Base-by-base conservation (phyloP, 2,113 vertebrate species). In the Castor canadensis region DNA sequence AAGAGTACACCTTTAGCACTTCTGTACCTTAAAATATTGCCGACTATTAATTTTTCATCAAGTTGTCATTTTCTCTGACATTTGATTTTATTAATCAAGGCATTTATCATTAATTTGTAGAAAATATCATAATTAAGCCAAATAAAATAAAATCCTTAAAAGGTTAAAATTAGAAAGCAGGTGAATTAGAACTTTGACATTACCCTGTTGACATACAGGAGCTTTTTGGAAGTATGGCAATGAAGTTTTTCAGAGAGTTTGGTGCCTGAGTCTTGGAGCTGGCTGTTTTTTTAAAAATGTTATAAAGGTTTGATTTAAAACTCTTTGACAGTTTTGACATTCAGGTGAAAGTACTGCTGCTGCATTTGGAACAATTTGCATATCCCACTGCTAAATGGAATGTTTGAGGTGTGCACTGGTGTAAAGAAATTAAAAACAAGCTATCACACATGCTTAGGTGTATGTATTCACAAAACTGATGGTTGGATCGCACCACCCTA, bases 401-500 rank as follows among this genome's bases (percentile, higher is more conserved):
- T 96, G 93, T 97, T 96, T 97, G 97, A 98, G 96, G 97, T 97
- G 82, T 96, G 93, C 95, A 98, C 92, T 96, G 96, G 95, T 94
- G 96, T 98, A 98, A 98, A 97, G 95, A 98, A 98, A 98, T 98
- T 98, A 97, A 96, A 98, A 98, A 98, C 97, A 97, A 96, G 96
- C 96, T 96, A 98, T 96, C 97, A 97, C 79, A 97, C 79, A 97
- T 87, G 94, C 91, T 96, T 97, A 96, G 95, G 82, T 89, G 93
- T 97, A 95, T 92, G 85, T 97, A 96, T 95, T 97, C 90, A 97
- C 81, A 96, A 96, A 96, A 95, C 90, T 96, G 95, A 97, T 97
- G 86, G 86, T 76, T 95, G 91, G 66, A 93, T 96, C 52, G 26
- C 73, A 93, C 30, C 13, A 62, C 24, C 90, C 66, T 86, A 95